Conservation (phyloP, 2,113 vertebrate genomes). For the Pituophis catenifer region DNA sequence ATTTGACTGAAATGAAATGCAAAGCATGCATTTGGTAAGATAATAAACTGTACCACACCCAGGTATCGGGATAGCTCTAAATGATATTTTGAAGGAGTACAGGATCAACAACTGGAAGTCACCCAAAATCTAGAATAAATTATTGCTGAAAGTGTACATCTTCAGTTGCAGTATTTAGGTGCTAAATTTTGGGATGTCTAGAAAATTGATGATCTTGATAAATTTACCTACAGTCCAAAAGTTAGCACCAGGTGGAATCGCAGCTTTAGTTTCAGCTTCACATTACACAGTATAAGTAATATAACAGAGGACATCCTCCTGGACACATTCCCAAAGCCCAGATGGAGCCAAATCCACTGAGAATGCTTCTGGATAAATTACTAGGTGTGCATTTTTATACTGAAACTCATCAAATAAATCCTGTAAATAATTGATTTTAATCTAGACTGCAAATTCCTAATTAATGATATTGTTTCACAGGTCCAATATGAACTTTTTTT, state of each 20-base stretch:
- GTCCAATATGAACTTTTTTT: not conserved
- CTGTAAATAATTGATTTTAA: not conserved
- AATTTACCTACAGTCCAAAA: not conserved
- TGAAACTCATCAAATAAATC: not conserved
- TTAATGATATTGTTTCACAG: not conserved
- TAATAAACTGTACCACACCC: not conserved
- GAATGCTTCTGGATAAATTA: not conserved
- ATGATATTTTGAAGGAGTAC: not conserved
- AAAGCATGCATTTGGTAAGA: not conserved
- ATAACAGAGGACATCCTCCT: not conserved
- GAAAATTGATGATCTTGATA: not conserved
- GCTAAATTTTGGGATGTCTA: not conserved
- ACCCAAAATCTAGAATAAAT: not conserved
- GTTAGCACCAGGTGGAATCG: not conserved
- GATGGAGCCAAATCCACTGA: not conserved
- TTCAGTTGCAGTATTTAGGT: not conserved
- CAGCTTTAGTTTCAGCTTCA: not conserved
- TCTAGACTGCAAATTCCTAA: not conserved
- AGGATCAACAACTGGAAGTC: not conserved
- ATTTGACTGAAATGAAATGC: not conserved
- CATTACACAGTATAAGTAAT: not conserved
- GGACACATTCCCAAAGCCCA: not conserved
- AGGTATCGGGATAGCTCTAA: not conserved
- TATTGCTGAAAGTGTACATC: not conserved
- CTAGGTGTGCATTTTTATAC: not conserved